Base-by-base conservation (phyloP, 1,140 invertebrate genomes). In the Rhizoglyphus robini region DNA sequence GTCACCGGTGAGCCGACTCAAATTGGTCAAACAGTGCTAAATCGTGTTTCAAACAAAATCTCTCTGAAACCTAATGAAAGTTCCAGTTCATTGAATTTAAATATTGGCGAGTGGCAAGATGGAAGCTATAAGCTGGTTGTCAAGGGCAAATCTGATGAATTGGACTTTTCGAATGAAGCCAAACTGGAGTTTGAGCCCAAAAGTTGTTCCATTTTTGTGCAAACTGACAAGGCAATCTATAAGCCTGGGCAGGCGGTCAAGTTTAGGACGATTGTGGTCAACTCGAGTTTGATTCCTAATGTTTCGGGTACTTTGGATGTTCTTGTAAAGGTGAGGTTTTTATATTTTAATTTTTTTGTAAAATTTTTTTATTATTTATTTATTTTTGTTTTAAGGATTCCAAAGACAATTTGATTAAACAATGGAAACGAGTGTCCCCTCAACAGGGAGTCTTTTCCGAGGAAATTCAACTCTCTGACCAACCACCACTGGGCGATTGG, bases 171-270 rank as follows among this genome's bases (percentile, higher is more conserved):
- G n/a, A n/a, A 0, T 76, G 78, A 27, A 88, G 89, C 18, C 23
- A 27, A 5, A 81, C 83, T 23, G 88, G 87, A 1, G 41, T 91
- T 86, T 74, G 80, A 86, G n/a, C 82, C 84, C 54, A 90, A 93
- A 84, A 96, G 68, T 91, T 96, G 75, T 95, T n/a, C n/a, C n/a
- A n/a, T n/a, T n/a, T n/a, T n/a, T n/a, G n/a, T n/a, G n/a, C n/a
- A n/a, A n/a, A n/a, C 91, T 0, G 93, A 97, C 76, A 90, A 92
- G 76, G 84, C 88, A 1, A 86, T 95, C 64, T 97, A 96, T 74
- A 89, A 94, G 73, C 91, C 91, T 0, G 84, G 86, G 11, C 83
- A 88, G 71, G 59, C 67, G 66, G 84, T 96, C 5, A 81, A 86
- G 72, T 95, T 93, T 72, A 81, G 92, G 68, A 83, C 86, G n/a